Evolutionary conservation across 2,797 vertebrate genomes (phyloP).

Genomic region (Psittacula echo): DNA sequence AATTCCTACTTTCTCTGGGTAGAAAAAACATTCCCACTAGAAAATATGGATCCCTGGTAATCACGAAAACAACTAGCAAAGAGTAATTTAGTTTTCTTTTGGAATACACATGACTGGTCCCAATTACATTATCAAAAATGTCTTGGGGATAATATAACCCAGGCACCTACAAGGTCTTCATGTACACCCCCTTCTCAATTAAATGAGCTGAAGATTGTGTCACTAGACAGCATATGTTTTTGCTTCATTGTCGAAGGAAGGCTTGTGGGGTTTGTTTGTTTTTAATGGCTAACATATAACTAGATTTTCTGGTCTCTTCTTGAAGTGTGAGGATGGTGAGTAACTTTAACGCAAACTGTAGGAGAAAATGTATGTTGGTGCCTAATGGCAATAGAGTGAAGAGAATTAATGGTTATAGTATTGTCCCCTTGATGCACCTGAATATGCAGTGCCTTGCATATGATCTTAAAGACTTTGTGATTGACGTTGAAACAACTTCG

Average conservation of each 20-base stretch:
- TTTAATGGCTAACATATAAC: background rate
- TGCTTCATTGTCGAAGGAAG: background rate
- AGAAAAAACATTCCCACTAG: background rate
- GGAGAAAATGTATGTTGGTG: background rate
- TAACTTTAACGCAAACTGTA: background rate
- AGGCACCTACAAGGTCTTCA: background rate
- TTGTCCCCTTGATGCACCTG: background rate
- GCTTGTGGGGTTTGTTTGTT: background rate
- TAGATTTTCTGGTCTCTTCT: background rate
- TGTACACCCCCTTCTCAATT: background rate
- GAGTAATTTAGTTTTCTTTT: conserved; percentile 31
- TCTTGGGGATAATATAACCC: background rate
- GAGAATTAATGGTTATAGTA: background rate
- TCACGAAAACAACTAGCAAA: conserved; percentile 31
- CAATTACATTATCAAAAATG: background rate
- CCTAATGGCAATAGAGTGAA: background rate
- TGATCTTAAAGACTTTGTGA: background rate
- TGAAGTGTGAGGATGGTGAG: background rate
- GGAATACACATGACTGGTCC: background rate
- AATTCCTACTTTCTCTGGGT: conserved; percentile 4
- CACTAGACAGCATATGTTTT: background rate
- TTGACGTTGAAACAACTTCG: background rate
- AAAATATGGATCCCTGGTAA: background rate
- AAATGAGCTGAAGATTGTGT: background rate
- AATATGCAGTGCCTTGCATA: background rate